phyloP scores from a whole-genome alignment of 2,113 vertebrate species.

The Actenoides lindsayi region DNA sequence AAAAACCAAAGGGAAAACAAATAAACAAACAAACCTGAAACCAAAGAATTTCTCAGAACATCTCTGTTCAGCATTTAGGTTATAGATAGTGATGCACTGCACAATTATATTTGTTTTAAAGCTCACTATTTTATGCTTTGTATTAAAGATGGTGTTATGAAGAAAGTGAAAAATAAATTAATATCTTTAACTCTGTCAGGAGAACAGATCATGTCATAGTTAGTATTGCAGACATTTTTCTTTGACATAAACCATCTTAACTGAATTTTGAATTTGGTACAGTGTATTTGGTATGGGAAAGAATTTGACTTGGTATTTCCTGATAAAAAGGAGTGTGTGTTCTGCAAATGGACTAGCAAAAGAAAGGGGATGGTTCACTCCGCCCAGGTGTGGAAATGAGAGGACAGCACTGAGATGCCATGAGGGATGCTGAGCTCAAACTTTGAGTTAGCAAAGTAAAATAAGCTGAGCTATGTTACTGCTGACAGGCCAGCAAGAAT shows the following conservation, averaged over 20 bases:
- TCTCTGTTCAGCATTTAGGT: not conserved
- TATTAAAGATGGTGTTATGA: not conserved
- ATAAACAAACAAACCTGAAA: not conserved
- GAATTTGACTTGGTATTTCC: not conserved
- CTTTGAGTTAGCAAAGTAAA: not conserved
- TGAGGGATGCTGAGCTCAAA: not conserved
- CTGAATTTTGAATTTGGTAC: not conserved
- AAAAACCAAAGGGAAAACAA: not conserved
- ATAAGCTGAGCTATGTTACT: not conserved
- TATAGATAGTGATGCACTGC: not conserved
- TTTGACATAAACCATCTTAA: not conserved
- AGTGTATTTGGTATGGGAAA: not conserved
- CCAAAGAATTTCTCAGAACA: not conserved
- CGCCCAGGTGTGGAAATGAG: not conserved
- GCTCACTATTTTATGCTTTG: not conserved
- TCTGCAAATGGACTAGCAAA: not conserved
- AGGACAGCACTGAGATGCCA: not conserved
- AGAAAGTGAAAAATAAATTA: not conserved
- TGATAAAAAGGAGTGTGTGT: fast-evolving
- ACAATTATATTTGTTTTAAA: not conserved
- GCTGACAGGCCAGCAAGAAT: not conserved
- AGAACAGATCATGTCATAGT: not conserved
- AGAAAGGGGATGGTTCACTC: not conserved
- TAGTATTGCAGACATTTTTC: not conserved
- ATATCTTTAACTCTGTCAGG: not conserved